Evolutionary conservation across 2,797 vertebrate species (phyloP).

Genomic region (Taeniopygia guttata): DNA sequence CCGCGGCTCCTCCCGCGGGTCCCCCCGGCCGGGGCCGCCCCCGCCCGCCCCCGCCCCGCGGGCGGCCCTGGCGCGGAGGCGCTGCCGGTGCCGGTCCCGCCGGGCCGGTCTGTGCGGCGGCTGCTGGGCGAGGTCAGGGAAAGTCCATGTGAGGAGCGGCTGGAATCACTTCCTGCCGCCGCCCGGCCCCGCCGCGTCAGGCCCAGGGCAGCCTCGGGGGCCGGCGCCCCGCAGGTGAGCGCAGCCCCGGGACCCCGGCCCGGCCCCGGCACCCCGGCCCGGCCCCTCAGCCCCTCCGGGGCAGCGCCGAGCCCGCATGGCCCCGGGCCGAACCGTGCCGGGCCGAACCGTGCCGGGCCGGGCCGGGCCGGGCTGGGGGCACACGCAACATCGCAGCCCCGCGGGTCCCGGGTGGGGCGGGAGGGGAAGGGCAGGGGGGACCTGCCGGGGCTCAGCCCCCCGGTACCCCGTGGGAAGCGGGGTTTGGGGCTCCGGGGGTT

Average conservation of each 20-base stretch:
- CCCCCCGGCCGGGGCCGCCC: neutral
- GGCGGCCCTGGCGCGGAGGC: neutral
- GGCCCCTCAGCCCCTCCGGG: too few relatives aligned
- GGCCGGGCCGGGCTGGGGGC: neutral
- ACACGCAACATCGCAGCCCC: neutral
- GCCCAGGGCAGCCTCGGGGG: constrained; percentile 23
- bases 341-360: neutral
- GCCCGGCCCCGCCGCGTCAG: constrained; percentile 27
- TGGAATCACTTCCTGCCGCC: constrained; percentile 85
- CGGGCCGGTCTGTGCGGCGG: neutral
- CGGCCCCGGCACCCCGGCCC: neutral
- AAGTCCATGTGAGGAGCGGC: constrained; percentile 81
- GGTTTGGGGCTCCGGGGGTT: neutral
- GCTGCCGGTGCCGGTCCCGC: neutral
- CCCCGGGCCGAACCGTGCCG: neutral
- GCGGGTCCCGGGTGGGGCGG: neutral
- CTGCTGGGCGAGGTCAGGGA: constrained; percentile 80
- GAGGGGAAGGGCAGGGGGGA: too few relatives aligned
- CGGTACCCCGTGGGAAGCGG: neutral
- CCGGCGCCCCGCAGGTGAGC: constrained; percentile 19
- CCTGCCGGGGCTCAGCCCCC: too few relatives aligned
- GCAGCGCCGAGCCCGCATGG: neutral
- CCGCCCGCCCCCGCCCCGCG: neutral
- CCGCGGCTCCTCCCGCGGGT: neutral
- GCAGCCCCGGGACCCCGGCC: neutral